These are phyloP conservation scores for Colletes gigas DNA, from an alignment of 1,140 invertebrate species.

Conservation along the genomic window DNA sequence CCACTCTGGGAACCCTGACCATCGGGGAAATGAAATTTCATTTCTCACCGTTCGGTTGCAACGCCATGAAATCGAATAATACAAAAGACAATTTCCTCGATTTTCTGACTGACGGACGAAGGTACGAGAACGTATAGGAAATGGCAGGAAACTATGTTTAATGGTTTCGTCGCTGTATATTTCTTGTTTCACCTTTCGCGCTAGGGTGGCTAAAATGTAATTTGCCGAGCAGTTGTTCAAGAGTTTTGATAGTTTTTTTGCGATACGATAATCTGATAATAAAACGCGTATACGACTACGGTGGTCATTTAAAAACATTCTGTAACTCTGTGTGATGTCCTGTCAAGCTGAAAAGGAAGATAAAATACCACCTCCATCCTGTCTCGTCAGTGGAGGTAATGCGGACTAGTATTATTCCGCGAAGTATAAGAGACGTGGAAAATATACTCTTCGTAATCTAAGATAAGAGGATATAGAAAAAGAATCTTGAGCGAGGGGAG, in stretches of 20 bases:
- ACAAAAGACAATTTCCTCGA: not conserved
- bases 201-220: too few species aligned
- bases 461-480: constrained; percentile 36
- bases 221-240: too few species aligned
- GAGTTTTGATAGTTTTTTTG: too few species aligned
- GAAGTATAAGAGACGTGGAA: constrained; percentile 12
- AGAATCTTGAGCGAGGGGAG: constrained; percentile 12
- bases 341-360: not conserved
- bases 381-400: not conserved
- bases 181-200: too few species aligned
- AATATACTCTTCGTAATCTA: constrained; percentile 25
- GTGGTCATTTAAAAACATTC: constrained; percentile 7
- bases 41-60: not conserved
- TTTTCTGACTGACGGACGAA: not conserved
- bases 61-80: not conserved
- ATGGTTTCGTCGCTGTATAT: not conserved
- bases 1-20: not conserved
- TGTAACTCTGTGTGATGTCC: not conserved
- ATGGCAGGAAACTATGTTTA: not conserved
- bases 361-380: not conserved
- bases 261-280: too few species aligned
- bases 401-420: constrained; percentile 18
- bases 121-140: not conserved
- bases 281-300: too few species aligned
- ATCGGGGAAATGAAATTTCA: constrained; percentile 5